These are phyloP conservation scores for Tribolium castaneum DNA, from an alignment of 1,140 invertebrate genomes.

Conservation along the genomic window DNA sequence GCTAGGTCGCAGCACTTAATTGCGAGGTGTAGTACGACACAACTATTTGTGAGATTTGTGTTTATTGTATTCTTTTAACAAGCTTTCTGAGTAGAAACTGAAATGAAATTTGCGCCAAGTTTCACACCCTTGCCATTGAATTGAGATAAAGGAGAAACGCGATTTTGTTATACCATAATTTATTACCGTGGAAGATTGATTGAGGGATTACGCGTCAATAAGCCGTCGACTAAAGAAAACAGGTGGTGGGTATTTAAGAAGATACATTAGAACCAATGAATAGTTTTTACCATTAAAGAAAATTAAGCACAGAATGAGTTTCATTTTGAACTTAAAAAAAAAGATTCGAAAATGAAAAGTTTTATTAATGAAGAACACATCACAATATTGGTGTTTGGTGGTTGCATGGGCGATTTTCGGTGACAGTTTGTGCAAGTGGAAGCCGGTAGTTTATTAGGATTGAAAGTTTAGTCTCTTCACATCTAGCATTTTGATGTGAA, in stretches of 20 bases:
- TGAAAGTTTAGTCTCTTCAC: not conserved
- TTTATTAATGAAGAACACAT: too few relatives aligned
- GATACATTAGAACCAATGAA: not conserved
- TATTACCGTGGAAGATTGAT: slow-evolving; percentile 15
- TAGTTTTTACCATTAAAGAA: too few relatives aligned
- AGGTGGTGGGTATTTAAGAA: not conserved
- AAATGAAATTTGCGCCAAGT: not conserved
- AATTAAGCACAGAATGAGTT: too few relatives aligned
- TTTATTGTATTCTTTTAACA: not conserved
- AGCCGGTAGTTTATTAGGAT: not conserved
- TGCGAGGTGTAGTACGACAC: slow-evolving; percentile 3
- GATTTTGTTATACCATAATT: not conserved
- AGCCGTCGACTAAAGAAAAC: not conserved
- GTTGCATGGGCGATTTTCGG: not conserved
- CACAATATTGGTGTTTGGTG: too few relatives aligned
- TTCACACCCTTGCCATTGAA: not conserved
- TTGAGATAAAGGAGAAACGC: not conserved
- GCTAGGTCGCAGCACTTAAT: slow-evolving; percentile 13
- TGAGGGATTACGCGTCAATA: slow-evolving; percentile 6
- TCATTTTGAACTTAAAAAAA: too few relatives aligned
- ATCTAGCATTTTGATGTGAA: slow-evolving; percentile 11
- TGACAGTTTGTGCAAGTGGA: not conserved
- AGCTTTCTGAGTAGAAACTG: not conserved
- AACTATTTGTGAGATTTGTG: not conserved
- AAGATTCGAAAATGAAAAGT: too few relatives aligned